Conservation (phyloP, 1,140 invertebrate genomes). For the Fopius arisanus region DNA sequence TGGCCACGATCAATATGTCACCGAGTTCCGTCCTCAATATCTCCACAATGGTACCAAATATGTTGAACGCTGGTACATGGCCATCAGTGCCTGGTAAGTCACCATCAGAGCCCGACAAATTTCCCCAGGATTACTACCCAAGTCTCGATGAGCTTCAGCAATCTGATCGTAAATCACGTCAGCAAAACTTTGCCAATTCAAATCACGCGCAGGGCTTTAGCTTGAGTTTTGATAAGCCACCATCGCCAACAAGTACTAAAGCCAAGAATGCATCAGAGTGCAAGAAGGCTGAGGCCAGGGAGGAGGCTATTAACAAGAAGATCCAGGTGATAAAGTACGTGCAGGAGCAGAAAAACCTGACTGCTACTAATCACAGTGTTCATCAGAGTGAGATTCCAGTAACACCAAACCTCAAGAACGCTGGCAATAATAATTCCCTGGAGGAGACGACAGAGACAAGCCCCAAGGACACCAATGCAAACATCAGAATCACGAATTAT, state of each 20-base stretch:
- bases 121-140: conserved; percentile 58
- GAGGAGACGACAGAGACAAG: conserved; percentile 13
- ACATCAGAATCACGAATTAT: conserved; percentile 39
- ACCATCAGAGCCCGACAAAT: conserved; percentile 50
- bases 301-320: conserved; percentile 57
- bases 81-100: conserved; percentile 51
- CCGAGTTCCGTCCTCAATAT: conserved; percentile 51
- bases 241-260: conserved; percentile 49
- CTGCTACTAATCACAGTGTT: conserved; percentile 36
- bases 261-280: conserved; percentile 51
- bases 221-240: conserved; percentile 53
- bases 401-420: conserved; percentile 40
- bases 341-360: conserved; percentile 47
- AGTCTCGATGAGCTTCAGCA: conserved; percentile 59
- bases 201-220: conserved; percentile 46
- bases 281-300: conserved; percentile 53
- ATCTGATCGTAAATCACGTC: conserved; percentile 49
- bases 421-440: conserved; percentile 24
- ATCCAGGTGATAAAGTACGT: conserved; percentile 58
- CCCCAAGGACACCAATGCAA: conserved; percentile 39
- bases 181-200: conserved; percentile 45
- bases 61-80: conserved; percentile 49
- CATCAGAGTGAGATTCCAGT: conserved; percentile 40
- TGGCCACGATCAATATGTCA: conserved; percentile 61
- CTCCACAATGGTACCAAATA: conserved; percentile 47